These are phyloP conservation scores for Phylloscopus collybita DNA, from an alignment of 2,797 vertebrate species.

Conservation along the genomic window DNA sequence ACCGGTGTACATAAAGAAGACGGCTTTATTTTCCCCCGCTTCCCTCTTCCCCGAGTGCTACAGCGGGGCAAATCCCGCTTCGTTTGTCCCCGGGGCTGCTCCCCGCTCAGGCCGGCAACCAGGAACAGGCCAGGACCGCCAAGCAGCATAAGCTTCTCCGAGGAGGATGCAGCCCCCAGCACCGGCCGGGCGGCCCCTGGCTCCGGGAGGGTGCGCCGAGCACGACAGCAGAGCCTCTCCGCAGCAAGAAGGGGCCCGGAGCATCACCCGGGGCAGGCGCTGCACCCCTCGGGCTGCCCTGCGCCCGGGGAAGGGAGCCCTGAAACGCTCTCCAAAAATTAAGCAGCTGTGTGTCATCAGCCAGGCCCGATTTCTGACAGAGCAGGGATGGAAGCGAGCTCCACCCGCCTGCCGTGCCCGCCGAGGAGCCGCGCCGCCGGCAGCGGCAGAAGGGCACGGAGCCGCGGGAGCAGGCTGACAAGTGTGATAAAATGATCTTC, in stretches of 20 bases:
- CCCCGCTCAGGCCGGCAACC: no score
- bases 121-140: background rate
- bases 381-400: background rate
- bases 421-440: background rate
- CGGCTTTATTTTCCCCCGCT: fast-evolving
- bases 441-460: slow-evolving; percentile 77
- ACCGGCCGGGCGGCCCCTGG: no score
- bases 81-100: background rate
- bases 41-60: fast-evolving
- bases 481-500: slow-evolving; percentile 97
- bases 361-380: no score
- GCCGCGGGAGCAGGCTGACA: slow-evolving; percentile 85
- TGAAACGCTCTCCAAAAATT: background rate
- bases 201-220: no score
- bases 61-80: background rate
- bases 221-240: background rate
- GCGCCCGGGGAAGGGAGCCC: no score
- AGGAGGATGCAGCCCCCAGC: no score
- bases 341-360: background rate
- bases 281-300: no score
- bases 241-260: no score
- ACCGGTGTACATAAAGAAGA: fast-evolving
- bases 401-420: background rate
- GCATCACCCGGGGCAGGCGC: background rate
- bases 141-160: fast-evolving